These are phyloP conservation scores for Cnemophilus loriae DNA, from an alignment of 2,113 vertebrate genomes.

Conservation along the genomic window DNA sequence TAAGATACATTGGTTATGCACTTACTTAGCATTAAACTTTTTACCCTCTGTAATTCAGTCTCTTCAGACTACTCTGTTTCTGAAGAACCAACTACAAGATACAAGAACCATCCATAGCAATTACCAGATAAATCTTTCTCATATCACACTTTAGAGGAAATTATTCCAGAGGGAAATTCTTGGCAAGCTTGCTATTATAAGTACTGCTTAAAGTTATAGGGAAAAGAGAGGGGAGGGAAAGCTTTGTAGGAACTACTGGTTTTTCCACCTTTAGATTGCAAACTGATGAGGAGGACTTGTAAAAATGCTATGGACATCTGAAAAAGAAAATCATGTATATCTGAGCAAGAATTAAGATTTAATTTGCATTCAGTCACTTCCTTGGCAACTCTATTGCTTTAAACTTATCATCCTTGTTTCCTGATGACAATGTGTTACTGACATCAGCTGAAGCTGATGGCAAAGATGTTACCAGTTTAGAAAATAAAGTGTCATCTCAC, in stretches of 20 bases:
- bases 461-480: background rate
- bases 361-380: background rate
- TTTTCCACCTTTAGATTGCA: background rate
- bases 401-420: background rate
- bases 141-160: background rate
- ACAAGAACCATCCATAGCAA: background rate
- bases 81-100: background rate
- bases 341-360: background rate
- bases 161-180: background rate
- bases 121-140: background rate
- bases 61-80: background rate
- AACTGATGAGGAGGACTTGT: background rate
- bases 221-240: background rate
- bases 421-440: constrained; percentile 29
- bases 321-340: background rate
- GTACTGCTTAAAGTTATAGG: background rate
- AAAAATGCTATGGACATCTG: background rate
- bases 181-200: background rate
- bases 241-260: background rate
- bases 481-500: background rate
- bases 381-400: background rate
- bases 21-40: background rate
- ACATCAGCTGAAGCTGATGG: constrained; percentile 17
- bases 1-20: background rate
- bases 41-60: background rate